phyloP scores from a whole-genome alignment of 2,113 vertebrate species.

The Sylvia atricapilla region DNA sequence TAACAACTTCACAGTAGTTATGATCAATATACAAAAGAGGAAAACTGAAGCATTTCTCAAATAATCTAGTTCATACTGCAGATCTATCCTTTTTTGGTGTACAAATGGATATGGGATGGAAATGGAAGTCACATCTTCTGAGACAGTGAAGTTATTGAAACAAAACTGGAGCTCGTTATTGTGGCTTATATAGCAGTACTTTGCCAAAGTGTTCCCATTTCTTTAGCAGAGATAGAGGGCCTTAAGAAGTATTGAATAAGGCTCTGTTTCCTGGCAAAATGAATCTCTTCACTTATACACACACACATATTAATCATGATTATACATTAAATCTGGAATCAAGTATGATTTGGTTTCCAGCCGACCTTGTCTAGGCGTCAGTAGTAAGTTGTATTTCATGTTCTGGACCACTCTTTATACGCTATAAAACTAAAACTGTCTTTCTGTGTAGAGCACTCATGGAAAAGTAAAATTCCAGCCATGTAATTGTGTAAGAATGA shows the following conservation, averaged over 20 bases:
- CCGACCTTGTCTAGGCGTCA: not conserved
- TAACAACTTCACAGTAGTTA: not conserved
- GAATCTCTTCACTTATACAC: not conserved
- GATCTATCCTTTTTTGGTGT: not conserved
- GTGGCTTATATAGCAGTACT: not conserved
- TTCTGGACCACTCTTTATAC: not conserved
- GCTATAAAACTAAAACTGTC: constrained; percentile 46
- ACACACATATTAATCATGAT: not conserved
- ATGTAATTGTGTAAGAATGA: not conserved
- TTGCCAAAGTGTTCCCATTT: not conserved
- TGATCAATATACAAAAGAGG: not conserved
- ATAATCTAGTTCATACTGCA: not conserved
- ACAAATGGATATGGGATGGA: not conserved
- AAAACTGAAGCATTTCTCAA: not conserved
- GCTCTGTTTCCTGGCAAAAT: not conserved
- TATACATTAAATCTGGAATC: not conserved
- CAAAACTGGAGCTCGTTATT: not conserved
- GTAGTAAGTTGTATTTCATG: not conserved
- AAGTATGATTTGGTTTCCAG: not conserved
- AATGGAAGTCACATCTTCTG: not conserved
- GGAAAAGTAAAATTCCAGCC: constrained; percentile 1
- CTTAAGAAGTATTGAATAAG: not conserved
- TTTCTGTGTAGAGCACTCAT: not conserved
- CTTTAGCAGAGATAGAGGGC: not conserved
- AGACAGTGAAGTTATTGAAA: not conserved